These are phyloP conservation scores for Microdon myrmicae DNA, from an alignment of 2,888 invertebrate species.

Conservation along the genomic window DNA sequence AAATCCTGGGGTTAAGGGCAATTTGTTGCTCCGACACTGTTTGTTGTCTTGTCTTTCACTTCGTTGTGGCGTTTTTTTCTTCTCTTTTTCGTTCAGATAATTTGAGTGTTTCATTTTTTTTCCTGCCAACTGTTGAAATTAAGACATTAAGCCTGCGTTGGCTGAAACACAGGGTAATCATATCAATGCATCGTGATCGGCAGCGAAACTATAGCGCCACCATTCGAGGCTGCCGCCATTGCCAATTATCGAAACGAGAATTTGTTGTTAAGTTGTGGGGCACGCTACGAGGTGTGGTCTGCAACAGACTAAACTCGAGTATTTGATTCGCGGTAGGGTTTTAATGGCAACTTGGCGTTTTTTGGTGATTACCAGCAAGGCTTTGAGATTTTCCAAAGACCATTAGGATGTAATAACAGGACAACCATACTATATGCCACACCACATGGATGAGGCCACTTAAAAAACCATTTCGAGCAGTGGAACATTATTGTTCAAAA, in stretches of 20 bases:
- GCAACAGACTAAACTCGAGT: constrained; percentile 16
- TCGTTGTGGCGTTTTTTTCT: constrained; percentile 38
- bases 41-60: constrained; percentile 28
- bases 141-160: constrained; percentile 48
- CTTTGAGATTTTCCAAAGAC: constrained; percentile 33
- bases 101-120: constrained; percentile 8
- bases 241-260: constrained; percentile 43
- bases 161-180: constrained; percentile 48
- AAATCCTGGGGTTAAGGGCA: constrained; percentile 24
- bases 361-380: constrained; percentile 17
- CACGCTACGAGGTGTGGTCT: constrained; percentile 6
- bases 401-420: constrained; percentile 42
- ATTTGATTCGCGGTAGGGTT: constrained; percentile 30
- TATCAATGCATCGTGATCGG: constrained; percentile 51
- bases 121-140: constrained; percentile 38
- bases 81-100: constrained; percentile 8
- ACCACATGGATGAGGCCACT: constrained; percentile 23
- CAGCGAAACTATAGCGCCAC: constrained; percentile 52
- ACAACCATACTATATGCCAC: constrained; percentile 20
- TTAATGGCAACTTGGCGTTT: constrained; percentile 9
- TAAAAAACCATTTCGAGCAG: constrained; percentile 38
- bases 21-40: constrained; percentile 27
- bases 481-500: constrained; percentile 22
- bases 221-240: constrained; percentile 23
- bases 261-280: constrained; percentile 43